Conservation (phyloP, 2,113 vertebrate species). For the Malurus alboscapulatus region DNA sequence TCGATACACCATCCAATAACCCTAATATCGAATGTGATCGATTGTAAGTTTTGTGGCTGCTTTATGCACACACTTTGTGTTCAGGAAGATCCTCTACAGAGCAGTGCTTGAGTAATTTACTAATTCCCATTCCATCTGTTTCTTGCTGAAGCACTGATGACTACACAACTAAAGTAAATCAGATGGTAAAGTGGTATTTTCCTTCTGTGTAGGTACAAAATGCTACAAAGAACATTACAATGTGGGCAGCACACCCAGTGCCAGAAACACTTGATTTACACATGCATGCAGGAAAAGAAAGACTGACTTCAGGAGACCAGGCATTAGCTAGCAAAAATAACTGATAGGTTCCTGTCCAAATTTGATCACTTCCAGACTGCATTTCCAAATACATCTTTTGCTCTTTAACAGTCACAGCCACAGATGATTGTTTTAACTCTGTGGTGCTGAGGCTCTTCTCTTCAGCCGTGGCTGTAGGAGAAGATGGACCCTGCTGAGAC, state of each 20-base stretch:
- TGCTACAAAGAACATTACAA: not conserved
- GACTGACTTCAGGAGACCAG: not conserved
- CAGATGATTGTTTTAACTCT: not conserved
- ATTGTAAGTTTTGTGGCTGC: slow-evolving; percentile 47
- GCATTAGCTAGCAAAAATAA: not conserved
- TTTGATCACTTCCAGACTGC: not conserved
- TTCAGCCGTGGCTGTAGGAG: not conserved
- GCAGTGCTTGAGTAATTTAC: not conserved
- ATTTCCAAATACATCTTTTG: not conserved
- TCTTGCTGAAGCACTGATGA: not conserved
- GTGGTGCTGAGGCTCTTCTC: not conserved
- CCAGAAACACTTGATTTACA: not conserved
- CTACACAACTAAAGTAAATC: not conserved
- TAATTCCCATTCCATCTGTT: not conserved
- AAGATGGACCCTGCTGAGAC: not conserved
- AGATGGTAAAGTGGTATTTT: not conserved
- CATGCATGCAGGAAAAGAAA: not conserved
- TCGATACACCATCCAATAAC: slow-evolving; percentile 52
- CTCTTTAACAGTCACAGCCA: not conserved
- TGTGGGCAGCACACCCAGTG: not conserved
- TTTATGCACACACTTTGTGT: not conserved
- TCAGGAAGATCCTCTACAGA: not conserved
- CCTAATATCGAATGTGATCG: slow-evolving; percentile 78
- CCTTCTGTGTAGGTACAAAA: slow-evolving; percentile 14
- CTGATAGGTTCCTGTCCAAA: not conserved